A percentile compares a stretch with the other conserved stretches of the same genome.
Evolutionary conservation across 2,797 vertebrate genomes (phyloP).

Genomic region (Balearica regulorum): DNA sequence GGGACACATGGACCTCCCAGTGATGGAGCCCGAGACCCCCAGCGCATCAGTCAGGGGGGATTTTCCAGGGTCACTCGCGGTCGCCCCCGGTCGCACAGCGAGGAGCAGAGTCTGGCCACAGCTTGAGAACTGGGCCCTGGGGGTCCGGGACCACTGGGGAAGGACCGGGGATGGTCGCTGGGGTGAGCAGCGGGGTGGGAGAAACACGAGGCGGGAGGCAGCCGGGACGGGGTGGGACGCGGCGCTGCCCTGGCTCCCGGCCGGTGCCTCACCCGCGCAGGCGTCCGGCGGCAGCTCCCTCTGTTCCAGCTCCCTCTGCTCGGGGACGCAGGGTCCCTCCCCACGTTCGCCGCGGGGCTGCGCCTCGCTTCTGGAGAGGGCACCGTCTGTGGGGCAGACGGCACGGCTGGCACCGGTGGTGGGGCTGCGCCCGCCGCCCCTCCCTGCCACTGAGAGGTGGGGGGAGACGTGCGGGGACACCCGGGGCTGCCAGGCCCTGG

Average conservation of each 20-base stretch:
- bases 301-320: slow-evolving; percentile 68
- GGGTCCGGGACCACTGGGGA: rapidly evolving
- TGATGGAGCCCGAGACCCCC: rapidly evolving
- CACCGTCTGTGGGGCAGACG: slow-evolving; percentile 4
- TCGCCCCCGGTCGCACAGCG: background rate
- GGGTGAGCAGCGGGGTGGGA: background rate
- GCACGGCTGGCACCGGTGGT: rapidly evolving
- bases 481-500: background rate
- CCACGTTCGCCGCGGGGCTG: slow-evolving; percentile 57
- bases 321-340: slow-evolving; percentile 65
- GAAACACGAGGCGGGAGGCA: rapidly evolving
- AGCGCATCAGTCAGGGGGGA: rapidly evolving
- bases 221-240: rapidly evolving
- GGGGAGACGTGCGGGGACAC: background rate
- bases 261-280: slow-evolving; percentile 51
- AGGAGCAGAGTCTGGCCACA: background rate
- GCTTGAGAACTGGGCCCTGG: background rate
- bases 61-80: rapidly evolving
- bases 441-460: background rate
- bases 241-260: background rate
- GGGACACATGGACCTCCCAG: background rate
- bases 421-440: background rate
- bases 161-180: rapidly evolving
- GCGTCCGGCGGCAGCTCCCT: slow-evolving; percentile 60
- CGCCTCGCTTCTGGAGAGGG: slow-evolving; percentile 43